phyloP scores from a whole-genome alignment of 2,888 invertebrate genomes.

The Lasioglossum calceatum region DNA sequence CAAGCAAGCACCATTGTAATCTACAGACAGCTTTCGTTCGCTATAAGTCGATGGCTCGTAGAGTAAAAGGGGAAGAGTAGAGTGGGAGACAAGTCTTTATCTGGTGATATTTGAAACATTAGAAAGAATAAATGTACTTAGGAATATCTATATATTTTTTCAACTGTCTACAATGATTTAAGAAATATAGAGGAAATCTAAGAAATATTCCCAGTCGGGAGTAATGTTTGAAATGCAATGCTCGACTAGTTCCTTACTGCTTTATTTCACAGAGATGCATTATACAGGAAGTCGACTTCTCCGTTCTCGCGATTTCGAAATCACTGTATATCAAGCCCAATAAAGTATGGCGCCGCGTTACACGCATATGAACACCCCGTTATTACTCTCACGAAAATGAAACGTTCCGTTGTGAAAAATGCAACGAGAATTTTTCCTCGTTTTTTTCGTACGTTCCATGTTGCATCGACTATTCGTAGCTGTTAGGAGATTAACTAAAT shows the following conservation, averaged over 20 bases:
- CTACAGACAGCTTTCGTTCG: no score
- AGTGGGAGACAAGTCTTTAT: no score
- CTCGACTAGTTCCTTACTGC: neutral
- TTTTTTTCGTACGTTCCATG: neutral
- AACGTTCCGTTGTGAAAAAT: neutral
- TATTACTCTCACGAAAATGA: conserved; percentile 6
- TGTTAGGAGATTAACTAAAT: neutral
- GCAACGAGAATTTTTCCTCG: neutral
- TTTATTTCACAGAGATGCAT: conserved; percentile 7
- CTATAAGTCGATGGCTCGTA: no score
- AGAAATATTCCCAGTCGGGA: neutral
- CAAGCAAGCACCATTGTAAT: no score
- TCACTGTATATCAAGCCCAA: conserved; percentile 30
- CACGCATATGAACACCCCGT: neutral
- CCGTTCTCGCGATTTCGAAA: conserved; percentile 21
- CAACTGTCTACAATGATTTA: neutral
- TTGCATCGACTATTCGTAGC: neutral
- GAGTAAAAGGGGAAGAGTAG: no score
- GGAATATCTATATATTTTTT: neutral
- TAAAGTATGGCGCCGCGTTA: neutral
- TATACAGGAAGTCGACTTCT: neutral
- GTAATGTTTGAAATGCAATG: conserved; percentile 15
- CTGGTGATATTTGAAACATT: no score
- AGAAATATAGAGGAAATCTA: neutral
- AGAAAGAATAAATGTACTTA: no score